Base-by-base conservation (phyloP, 2,113 vertebrate species). In the Mus musculus region DNA sequence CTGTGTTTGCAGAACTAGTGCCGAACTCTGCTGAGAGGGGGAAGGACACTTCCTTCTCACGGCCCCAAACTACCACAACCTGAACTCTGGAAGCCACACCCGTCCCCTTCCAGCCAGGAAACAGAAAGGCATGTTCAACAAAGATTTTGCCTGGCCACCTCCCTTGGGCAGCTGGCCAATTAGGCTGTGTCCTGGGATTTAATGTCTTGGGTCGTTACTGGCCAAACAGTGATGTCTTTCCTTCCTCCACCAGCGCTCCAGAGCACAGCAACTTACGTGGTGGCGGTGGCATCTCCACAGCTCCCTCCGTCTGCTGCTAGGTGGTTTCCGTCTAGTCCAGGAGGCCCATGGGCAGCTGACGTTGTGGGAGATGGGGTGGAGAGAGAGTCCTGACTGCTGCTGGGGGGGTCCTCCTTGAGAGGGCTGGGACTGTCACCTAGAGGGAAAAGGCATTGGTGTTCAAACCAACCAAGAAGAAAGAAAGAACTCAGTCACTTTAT, bases 371-470 rank as follows among this genome's bases (percentile, higher is more conserved):
- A 99, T 3, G 99, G 99, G 24, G 99, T 99, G 33, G 99, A 99
- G 30, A 99, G 99, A 0, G 99, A 99, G 98, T 99, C 99, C 36
- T 98, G 99, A 97, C 99, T 99, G 96, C 99, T 99, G 92, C 98
- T 98, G 19, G 99, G 99, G 0, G 99, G 99, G 82, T 99, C 99
- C 80, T 99, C 99, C 91, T 98, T 98, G 2, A 97, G 98, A 75
- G 97, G 97, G 91, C 85, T 98, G 94, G 98, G 97, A 80, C 95
- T 95, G 89, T 99, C 99, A 97, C 96, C 99, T 98, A 90, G 63
- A 88, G 72, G 75, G 76, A 92, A 49, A 97, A 92, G 56, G 90
- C 30, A 95, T n/a, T 1, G 56, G 9, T 67, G 85, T n/a, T 98
- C 82, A 98, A 88, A 90, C 89, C 11, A 86, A 88, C 46, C 72